Base-by-base conservation (phyloP, 1,140 invertebrate species). In the Pseudobourletiella spinata region DNA sequence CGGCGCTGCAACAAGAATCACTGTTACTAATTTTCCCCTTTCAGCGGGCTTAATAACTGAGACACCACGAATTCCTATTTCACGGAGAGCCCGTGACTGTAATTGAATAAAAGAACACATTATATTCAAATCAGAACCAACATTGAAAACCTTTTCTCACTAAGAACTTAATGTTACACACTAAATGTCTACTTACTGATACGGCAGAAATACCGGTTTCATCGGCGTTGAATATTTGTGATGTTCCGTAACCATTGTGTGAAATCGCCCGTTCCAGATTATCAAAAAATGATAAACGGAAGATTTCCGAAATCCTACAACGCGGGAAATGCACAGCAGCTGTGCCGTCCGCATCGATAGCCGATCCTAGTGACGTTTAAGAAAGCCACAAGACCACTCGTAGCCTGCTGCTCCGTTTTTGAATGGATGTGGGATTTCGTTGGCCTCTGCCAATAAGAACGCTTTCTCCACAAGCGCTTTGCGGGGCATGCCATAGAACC, bases 151-250 rank as follows among this genome's bases (percentile, higher is more conserved):
- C n/a, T n/a, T n/a, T n/a, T n/a, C n/a, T n/a, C n/a, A n/a, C n/a
- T n/a, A n/a, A n/a, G n/a, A n/a, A n/a, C n/a, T n/a, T n/a, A n/a
- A n/a, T n/a, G n/a, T n/a, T n/a, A n/a, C n/a, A n/a, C n/a, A n/a
- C n/a, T n/a, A n/a, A n/a, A n/a, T n/a, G n/a, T n/a, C n/a, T n/a
- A n/a, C n/a, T n/a, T n/a, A n/a, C n/a, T n/a, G n/a, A n/a, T n/a
- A n/a, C n/a, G n/a, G n/a, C n/a, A n/a, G n/a, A n/a, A n/a, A 39
- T n/a, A 39, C 46, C 46, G 22, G 46, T 48, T 48, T 48, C 18
- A 48, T 48, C 46, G 6, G 46, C 46, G 18, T 48, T 48, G 46
- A 18, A 48, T 48, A 48, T 48, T 8, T 6, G 8, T 20, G 6
- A 6, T 8, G 16, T 22, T 20, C 6, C 18, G 22, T 15, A 48